Base-by-base conservation (phyloP, 2,888 invertebrate species). In the Anthophora plumipes region DNA sequence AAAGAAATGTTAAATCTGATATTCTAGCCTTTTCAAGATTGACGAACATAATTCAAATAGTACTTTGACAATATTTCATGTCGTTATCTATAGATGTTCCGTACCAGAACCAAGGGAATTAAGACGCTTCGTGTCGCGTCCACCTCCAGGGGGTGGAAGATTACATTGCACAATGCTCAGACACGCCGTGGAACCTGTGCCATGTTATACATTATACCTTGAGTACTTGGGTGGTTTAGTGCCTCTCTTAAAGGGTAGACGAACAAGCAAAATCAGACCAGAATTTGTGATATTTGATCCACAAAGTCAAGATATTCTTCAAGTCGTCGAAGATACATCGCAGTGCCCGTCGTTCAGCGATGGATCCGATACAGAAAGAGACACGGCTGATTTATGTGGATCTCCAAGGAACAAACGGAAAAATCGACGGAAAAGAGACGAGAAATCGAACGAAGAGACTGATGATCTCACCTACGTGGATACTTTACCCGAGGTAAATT, bases 211-310 rank as follows among this genome's bases (percentile, higher is more conserved):
- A 0, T 94, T 98, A 17, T 99, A 99, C 93, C 94, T 99, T 88
- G 99, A 99, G 93, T 99, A 99, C 93, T 95, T 99, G 48, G 99
- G 99, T 4, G 99, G 99, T 0, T 94, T 99, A 63, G 98, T 99
- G 84, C 99, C 99, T 0, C 94, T 99, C 71, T 95, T 99, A 17
- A 98, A 99, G 92, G 99, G 99, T 31, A 97, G 98, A 89, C 94
- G 99, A 80, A 98, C 98, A 79, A 99, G 99, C 93, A 99, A 99
- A 94, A 97, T 99, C 85, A 95, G 99, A 72, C 99, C 99, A 0
- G 99, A 99, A 94, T 99, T 99, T 94, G 98, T 99, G 75, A 99
- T 99, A 90, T 98, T 97, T 92, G 98, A 98, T 94, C 98, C 98
- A 1, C 97, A 98, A 94, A 95, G 95, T 52, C 97, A 96, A 94